These are phyloP conservation scores for Epistrophe grossulariae DNA, from an alignment of 2,888 invertebrate species.

Conservation along the genomic window DNA sequence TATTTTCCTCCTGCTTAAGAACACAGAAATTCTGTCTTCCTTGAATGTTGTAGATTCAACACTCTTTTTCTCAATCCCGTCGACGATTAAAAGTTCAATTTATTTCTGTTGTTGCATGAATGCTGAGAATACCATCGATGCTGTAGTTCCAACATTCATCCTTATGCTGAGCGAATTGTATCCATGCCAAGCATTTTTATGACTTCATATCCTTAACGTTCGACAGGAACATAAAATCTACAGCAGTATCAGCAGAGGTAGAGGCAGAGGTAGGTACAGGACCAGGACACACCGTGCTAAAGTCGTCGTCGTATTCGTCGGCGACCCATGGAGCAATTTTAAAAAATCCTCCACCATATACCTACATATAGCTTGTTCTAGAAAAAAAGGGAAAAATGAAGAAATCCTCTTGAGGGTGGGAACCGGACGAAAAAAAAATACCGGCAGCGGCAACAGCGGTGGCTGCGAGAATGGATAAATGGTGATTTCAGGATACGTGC, in stretches of 20 bases:
- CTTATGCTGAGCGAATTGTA: constrained; percentile 65
- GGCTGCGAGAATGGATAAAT: constrained; percentile 70
- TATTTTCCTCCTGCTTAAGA: not conserved
- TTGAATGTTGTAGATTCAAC: constrained; percentile 44
- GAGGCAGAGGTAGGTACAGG: constrained; percentile 12
- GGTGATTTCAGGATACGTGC: constrained; percentile 76
- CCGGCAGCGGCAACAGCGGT: constrained; percentile 46
- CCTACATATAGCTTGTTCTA: not conserved
- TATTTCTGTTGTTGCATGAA: constrained; percentile 69
- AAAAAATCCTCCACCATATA: constrained; percentile 28
- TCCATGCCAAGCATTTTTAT: constrained; percentile 74
- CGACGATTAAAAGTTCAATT: constrained; percentile 75
- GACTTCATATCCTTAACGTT: constrained; percentile 75
- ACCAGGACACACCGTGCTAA: constrained; percentile 48
- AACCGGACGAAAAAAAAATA: constrained; percentile 56
- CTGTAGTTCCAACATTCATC: constrained; percentile 48
- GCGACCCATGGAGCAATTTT: constrained; percentile 61
- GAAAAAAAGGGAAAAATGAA: constrained; percentile 17
- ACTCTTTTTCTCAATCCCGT: constrained; percentile 59
- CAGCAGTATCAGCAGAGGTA: constrained; percentile 29
- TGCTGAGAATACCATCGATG: constrained; percentile 52
- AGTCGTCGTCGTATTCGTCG: constrained; percentile 36
- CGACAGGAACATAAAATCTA: constrained; percentile 75
- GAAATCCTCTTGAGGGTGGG: constrained; percentile 19
- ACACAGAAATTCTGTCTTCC: not conserved